Percentiles rank a stretch among this genome's conserved stretches.
These are phyloP conservation scores for Mus spretus DNA, from an alignment of 2,797 vertebrate species.

Conservation along the genomic window DNA sequence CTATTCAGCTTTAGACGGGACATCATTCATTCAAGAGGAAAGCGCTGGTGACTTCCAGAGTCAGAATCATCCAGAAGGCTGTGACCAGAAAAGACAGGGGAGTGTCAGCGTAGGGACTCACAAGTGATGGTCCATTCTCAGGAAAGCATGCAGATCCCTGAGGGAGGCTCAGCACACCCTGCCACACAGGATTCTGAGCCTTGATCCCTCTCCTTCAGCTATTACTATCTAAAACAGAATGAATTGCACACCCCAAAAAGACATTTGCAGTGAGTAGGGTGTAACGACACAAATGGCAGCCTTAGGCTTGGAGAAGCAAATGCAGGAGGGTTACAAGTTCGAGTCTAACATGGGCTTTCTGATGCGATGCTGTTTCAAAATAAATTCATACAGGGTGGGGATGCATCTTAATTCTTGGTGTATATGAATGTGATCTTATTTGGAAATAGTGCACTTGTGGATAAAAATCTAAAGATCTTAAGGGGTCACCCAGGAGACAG, in stretches of 20 bases:
- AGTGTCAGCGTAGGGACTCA: not conserved
- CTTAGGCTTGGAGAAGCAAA: not conserved
- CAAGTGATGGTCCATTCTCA: rapidly evolving
- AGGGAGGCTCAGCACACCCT: rapidly evolving
- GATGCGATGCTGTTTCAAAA: not conserved
- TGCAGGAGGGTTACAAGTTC: not conserved
- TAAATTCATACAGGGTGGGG: not conserved
- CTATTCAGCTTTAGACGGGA: not conserved
- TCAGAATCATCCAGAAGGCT: not conserved
- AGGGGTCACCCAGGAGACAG: not conserved
- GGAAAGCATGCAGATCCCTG: not conserved
- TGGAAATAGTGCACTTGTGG: not conserved
- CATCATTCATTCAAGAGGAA: not conserved
- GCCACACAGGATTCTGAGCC: not conserved
- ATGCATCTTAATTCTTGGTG: not conserved
- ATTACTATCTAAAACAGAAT: not conserved
- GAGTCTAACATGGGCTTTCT: not conserved
- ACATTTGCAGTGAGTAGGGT: not conserved
- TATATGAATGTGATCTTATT: not conserved
- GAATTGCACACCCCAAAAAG: not conserved
- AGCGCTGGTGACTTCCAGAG: not conserved
- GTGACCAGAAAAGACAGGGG: not conserved
- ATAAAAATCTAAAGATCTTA: not conserved
- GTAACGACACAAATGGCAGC: no score
- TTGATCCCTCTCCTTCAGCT: not conserved